A percentile compares a stretch with the other conserved stretches of the same genome.
Conservation (phyloP, 1,140 invertebrate species). For the Papilio glaucus region DNA sequence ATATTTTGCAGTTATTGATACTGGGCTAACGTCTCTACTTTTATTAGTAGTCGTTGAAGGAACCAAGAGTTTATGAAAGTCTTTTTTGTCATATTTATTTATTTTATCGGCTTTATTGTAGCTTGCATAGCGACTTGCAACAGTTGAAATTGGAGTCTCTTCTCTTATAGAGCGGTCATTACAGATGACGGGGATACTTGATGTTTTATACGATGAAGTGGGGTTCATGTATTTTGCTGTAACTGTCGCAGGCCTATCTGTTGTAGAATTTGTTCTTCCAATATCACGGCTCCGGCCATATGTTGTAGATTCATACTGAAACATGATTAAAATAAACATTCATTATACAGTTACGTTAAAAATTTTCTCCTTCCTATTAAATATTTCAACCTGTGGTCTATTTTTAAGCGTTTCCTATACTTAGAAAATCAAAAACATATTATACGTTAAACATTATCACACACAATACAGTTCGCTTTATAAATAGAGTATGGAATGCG, state of each 20-base stretch:
- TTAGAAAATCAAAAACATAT: constrained; percentile 53
- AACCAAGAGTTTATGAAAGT: constrained; percentile 64
- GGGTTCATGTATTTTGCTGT: constrained; percentile 73
- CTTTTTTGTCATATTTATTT: constrained; percentile 73
- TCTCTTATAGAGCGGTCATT: constrained; percentile 64
- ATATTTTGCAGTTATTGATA: constrained; percentile 71
- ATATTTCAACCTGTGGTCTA: constrained; percentile 4
- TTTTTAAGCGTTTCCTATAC: constrained; percentile 23
- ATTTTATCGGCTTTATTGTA: constrained; percentile 63
- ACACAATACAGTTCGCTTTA: constrained; percentile 61
- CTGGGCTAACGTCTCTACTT: constrained; percentile 73
- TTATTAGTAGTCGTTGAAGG: constrained; percentile 57
- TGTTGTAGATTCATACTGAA: constrained; percentile 72
- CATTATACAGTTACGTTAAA: not conserved
- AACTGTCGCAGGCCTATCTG: constrained; percentile 67
- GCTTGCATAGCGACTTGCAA: constrained; percentile 68
- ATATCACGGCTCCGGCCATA: constrained; percentile 67
- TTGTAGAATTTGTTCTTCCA: constrained; percentile 51
- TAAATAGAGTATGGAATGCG: constrained; percentile 72
- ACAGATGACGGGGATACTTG: constrained; percentile 69
- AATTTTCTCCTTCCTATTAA: not conserved
- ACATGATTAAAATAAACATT: constrained; percentile 43
- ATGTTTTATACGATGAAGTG: constrained; percentile 70
- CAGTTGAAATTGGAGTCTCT: constrained; percentile 70
- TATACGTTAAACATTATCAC: constrained; percentile 65